A percentile compares a stretch with the other conserved stretches of the same genome.
Evolutionary conservation across 2,113 vertebrate species (phyloP).

Genomic region (Coptodon rendalli): DNA sequence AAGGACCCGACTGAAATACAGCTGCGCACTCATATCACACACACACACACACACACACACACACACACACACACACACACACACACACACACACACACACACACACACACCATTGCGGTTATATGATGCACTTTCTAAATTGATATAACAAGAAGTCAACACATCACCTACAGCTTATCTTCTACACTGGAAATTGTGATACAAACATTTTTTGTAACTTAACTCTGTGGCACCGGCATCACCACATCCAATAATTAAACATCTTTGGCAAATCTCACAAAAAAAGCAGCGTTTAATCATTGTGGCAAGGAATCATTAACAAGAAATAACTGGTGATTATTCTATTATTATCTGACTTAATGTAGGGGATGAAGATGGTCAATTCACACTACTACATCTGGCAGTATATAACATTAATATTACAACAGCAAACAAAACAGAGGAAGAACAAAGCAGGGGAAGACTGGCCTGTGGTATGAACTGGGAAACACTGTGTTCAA

Average conservation of each 20-base stretch:
- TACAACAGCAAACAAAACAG: neutral
- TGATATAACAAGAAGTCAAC: neutral
- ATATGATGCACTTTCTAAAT: neutral
- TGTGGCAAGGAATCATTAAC: neutral
- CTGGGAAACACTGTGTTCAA: neutral
- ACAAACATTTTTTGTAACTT: neutral
- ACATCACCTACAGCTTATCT: neutral
- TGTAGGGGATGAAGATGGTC: neutral
- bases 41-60: neutral
- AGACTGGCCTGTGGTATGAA: neutral
- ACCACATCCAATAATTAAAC: neutral
- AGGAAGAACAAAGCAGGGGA: neutral
- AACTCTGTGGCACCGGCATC: neutral
- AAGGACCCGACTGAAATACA: no score
- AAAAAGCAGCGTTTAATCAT: neutral
- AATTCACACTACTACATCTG: constrained; percentile 15
- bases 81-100: neutral
- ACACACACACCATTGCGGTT: neutral
- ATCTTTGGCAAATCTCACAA: neutral
- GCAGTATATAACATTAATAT: neutral
- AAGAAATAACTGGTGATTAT: neutral
- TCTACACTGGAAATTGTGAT: neutral
- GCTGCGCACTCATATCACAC: no score
- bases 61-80: neutral
- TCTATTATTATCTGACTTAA: neutral